Conservation (phyloP, 2,113 vertebrate species). For the Mellivora capensis region DNA sequence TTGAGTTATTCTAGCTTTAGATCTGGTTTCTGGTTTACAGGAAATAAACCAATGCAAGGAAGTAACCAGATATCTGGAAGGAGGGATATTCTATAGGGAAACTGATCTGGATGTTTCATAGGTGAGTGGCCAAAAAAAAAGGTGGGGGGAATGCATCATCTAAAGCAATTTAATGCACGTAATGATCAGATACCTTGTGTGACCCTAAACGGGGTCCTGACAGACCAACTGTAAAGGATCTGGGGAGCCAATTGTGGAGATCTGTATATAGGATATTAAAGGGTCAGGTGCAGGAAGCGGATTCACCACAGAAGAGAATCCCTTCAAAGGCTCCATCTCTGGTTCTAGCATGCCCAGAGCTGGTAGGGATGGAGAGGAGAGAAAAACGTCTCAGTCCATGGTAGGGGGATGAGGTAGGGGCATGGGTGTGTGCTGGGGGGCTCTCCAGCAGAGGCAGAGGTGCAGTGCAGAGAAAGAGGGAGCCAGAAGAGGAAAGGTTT, state of each 20-base stretch:
- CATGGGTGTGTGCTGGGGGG: background rate
- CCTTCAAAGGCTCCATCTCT: background rate
- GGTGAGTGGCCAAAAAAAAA: background rate
- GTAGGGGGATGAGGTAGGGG: background rate
- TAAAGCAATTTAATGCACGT: background rate
- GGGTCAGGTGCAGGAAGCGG: background rate
- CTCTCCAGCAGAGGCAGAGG: background rate
- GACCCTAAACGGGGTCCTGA: background rate
- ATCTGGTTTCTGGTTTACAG: background rate
- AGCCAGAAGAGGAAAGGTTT: background rate
- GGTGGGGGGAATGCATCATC: fast-evolving
- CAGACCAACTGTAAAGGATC: background rate
- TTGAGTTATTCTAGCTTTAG: background rate
- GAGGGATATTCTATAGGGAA: background rate
- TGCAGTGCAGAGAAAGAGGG: background rate
- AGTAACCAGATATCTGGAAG: background rate
- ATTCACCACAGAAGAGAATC: fast-evolving
- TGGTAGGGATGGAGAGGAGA: fast-evolving
- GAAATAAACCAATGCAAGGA: background rate
- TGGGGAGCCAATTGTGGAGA: background rate
- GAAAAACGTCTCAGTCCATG: background rate
- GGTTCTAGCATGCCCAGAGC: background rate
- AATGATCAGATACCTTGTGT: background rate
- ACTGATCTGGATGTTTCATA: background rate
- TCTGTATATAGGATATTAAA: background rate